These are phyloP conservation scores for Lomographa bimaculata DNA, from an alignment of 2,888 invertebrate species.

Conservation along the genomic window DNA sequence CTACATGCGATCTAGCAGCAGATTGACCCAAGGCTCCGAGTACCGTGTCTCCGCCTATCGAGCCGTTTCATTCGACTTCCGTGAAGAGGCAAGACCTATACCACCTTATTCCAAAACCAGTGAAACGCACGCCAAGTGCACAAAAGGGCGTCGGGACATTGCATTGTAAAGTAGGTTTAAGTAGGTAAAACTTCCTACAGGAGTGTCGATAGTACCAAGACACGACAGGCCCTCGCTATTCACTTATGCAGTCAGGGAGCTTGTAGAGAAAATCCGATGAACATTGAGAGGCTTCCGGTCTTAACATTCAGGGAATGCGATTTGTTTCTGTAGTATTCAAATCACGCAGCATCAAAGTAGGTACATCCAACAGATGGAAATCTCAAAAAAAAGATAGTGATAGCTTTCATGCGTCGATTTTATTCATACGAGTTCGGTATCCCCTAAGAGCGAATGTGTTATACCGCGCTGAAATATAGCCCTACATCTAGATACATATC, in stretches of 20 bases:
- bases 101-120: slow-evolving; percentile 59
- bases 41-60: slow-evolving; percentile 63
- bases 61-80: slow-evolving; percentile 61
- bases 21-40: slow-evolving; percentile 54
- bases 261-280: slow-evolving; percentile 50
- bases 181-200: slow-evolving; percentile 50
- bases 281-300: slow-evolving; percentile 40
- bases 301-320: slow-evolving; percentile 23
- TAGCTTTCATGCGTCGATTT: neutral
- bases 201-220: slow-evolving; percentile 45
- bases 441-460: slow-evolving; percentile 24
- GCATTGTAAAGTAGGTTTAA: slow-evolving; percentile 60
- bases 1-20: slow-evolving; percentile 66
- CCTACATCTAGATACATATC: slow-evolving; percentile 35
- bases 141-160: slow-evolving; percentile 59
- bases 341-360: slow-evolving; percentile 10
- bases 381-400: neutral
- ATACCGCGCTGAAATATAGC: slow-evolving; percentile 30
- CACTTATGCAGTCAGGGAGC: slow-evolving; percentile 58
- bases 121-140: slow-evolving; percentile 68
- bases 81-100: slow-evolving; percentile 59
- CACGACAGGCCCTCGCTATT: slow-evolving; percentile 50
- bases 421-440: slow-evolving; percentile 3
- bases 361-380: slow-evolving; percentile 9
- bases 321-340: slow-evolving; percentile 20